Base-by-base conservation (phyloP, 2,797 vertebrate genomes). In the Loris lydekkerianus region DNA sequence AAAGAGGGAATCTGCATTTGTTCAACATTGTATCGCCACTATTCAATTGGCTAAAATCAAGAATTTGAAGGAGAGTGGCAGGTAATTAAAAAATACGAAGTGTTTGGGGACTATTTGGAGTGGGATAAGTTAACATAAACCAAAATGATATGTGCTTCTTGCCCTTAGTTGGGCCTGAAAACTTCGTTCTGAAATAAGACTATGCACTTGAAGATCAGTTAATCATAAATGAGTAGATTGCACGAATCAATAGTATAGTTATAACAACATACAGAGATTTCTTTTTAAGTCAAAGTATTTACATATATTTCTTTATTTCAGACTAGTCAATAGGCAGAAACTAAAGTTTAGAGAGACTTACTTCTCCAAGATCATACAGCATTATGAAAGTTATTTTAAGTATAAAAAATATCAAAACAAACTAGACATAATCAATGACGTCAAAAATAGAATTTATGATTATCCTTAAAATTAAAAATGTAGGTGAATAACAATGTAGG, bases 391-490 rank as follows among this genome's bases (percentile, higher is more conserved):
- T 43, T 86, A 60, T 34, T 40, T 40, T 40, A 46, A 78, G 8
- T 58, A 37, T n/a, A 34, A 40, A 14, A 89, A 86, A 89, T 5
- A 56, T 4, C 3, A 81, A 61, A 92, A 27, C 13, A 65, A 63
- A 77, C 8, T 43, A 40, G 5, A 82, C 31, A 1, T 82, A 5
- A 37, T 77, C 46, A 67, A 8, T 63, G n/a, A 58, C 3, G 81
- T 15, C 3, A 58, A 73, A 83, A 83, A 9, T 81, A 75, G 67
- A 81, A 75, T 58, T 73, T 43, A 69, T 3, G 53, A 60, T 77
- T 88, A 92, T 70, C 6, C 61, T 83, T 27, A 61, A 76, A 95
- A 76, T 60, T 82, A 53, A 91, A 86, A 67, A 81, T 86, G 46
- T 37, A 37, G 18, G 37, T 37, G 27, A 70, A 70, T 78, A 10